Percentiles rank a stretch among this genome's conserved stretches.
These are phyloP conservation scores for Caenorhabditis panamensis DNA, from an alignment of 2,888 invertebrate genomes.

Conservation along the genomic window DNA sequence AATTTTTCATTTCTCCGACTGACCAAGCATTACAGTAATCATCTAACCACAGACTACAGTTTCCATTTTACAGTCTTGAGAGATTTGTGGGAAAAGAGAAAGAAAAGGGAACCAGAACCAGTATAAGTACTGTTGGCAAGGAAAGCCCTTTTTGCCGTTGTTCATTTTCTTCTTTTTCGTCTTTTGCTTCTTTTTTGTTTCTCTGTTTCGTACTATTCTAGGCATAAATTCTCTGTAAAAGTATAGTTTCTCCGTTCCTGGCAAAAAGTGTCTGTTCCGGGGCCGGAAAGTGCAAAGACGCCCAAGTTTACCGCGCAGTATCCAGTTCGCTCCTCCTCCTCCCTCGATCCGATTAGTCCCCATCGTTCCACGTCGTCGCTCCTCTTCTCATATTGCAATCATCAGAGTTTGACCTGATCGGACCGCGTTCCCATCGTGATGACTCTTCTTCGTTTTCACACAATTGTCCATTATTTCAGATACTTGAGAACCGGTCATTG, in stretches of 20 bases:
- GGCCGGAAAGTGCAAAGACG: conserved; percentile 17
- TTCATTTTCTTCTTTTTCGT: background rate
- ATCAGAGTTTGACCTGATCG: background rate
- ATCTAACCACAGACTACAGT: too few species aligned
- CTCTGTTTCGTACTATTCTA: background rate
- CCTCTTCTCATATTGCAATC: background rate
- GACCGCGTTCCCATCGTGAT: conserved; percentile 14
- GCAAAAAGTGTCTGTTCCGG: conserved; percentile 18
- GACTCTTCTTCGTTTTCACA: conserved; percentile 6
- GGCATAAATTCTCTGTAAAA: conserved; percentile 6
- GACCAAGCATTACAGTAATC: too few species aligned
- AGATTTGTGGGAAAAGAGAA: too few species aligned
- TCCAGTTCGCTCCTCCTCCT: conserved; percentile 21
- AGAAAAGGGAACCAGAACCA: background rate
- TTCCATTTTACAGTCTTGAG: too few species aligned
- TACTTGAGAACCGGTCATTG: conserved; percentile 55
- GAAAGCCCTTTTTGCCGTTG: background rate
- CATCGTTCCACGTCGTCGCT: conserved; percentile 43
- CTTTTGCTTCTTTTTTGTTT: conserved; percentile 1
- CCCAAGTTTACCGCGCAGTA: conserved; percentile 40
- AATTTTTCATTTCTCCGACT: too few species aligned
- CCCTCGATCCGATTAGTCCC: conserved; percentile 33
- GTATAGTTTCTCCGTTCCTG: background rate
- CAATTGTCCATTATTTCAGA: conserved; percentile 42
- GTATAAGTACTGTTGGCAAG: background rate